Evolutionary conservation across 2,888 invertebrate species (phyloP), one percentile per base, ranked within the genome.

Genomic region (Drosophila parthenogenetica): DNA sequence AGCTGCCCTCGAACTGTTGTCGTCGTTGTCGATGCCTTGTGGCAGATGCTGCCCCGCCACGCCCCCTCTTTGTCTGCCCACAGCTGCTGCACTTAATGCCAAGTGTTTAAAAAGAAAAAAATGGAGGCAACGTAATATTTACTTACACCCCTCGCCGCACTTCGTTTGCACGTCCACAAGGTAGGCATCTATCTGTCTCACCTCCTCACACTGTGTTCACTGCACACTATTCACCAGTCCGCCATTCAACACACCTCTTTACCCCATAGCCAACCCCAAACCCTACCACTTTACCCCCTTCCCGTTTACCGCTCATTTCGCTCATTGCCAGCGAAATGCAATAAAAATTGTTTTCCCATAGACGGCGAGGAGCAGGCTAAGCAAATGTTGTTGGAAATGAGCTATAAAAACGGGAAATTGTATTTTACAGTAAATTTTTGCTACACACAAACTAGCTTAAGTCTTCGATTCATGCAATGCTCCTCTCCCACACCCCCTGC

Each of bases 341-440:
- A 85, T 85, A 89, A 85, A 89, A 89, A 85, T 89, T 87, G 85
- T 87, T 89, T 84, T 84, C 69, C 78, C 83, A 87, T 87, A 81
- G 79, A 45, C 48, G 57, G 43, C 58, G 53, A 59, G 49, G 70
- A 50, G 69, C 67, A 59, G 81, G 80, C 86, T 83, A 85, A 86
- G 81, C 89, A 81, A 89, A 84, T 84, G 83, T 84, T 88, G 89
- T 81, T 87, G 84, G 87, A 84, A 87, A 84, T 89, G 83, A 87
- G 89, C 89, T 88, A 85, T 79, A 87, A 89, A 85, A 87, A 79
- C 77, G 87, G 82, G 85, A 89, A 85, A 85, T 81, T 89, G 87
- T 89, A 85, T 85, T 85, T 89, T 84, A 73, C 79, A 84, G 84
- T 84, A 81, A 69, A 81, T 81, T 88, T 88, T 74, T 77, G 81